Evolutionary conservation across 2,113 vertebrate genomes (phyloP).

Genomic region (Apteryx mantelli): DNA sequence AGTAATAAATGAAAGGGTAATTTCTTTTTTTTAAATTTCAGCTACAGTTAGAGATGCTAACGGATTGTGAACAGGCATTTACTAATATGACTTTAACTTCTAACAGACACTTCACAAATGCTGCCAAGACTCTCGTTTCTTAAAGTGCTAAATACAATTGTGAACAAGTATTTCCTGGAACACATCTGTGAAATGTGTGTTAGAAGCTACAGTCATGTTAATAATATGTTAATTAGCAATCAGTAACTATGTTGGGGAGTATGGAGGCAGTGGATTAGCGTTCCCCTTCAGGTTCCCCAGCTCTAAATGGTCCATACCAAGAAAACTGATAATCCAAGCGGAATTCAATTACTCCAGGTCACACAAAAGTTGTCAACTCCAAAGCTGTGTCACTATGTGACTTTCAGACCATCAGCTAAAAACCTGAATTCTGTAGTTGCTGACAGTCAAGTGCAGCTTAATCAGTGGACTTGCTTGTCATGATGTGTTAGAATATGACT

Average conservation of each 20-base stretch:
- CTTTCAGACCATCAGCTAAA: background rate
- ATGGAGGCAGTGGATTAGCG: background rate
- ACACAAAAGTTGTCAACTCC: background rate
- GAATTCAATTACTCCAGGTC: background rate
- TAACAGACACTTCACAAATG: background rate
- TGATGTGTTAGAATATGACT: background rate
- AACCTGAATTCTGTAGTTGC: background rate
- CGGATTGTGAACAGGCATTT: background rate
- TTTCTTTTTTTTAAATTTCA: background rate
- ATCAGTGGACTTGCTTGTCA: background rate
- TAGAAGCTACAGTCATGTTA: background rate
- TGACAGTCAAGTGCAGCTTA: background rate
- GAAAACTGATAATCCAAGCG: background rate
- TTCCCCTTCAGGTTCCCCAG: background rate
- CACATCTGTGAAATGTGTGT: background rate
- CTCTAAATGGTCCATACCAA: background rate
- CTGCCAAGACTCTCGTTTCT: slow-evolving; percentile 11
- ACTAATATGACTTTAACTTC: background rate
- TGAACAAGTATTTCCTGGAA: background rate
- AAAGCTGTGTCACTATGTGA: background rate
- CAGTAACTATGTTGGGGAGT: background rate
- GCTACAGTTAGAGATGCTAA: background rate
- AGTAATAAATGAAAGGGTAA: background rate
- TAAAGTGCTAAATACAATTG: background rate
- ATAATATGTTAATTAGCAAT: background rate